A percentile compares a stretch with the other conserved stretches of the same genome.
These are phyloP conservation scores for Epizoanthus stellaris DNA, from an alignment of 92 coral and sea anemone genomes.

Conservation along the genomic window DNA sequence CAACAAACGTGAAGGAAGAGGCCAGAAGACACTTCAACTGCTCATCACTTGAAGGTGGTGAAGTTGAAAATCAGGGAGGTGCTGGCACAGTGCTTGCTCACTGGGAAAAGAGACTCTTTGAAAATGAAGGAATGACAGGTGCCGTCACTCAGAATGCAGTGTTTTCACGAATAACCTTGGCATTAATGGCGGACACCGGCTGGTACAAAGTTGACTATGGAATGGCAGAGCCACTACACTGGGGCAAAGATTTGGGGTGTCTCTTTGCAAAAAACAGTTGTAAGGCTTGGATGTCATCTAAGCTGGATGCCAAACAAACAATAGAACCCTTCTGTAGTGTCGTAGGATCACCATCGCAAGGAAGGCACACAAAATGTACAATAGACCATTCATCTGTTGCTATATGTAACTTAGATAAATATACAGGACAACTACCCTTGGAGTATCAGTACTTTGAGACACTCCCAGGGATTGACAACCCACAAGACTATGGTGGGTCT, in stretches of 20 bases:
- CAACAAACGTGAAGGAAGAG: conserved; percentile 81
- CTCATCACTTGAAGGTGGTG: conserved; percentile 92
- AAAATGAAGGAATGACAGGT: conserved; percentile 99
- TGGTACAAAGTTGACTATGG: conserved; percentile 86
- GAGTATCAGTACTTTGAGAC: conserved; percentile 89
- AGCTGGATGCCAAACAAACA: conserved; percentile 45
- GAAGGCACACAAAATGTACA: conserved; percentile 74
- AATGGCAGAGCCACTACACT: conserved; percentile 88
- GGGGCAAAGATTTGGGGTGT: conserved; percentile 95
- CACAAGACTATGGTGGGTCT: conserved; percentile 83
- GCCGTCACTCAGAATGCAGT: conserved; percentile 90
- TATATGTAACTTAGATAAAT: conserved; percentile 78
- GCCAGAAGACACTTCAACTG: conserved; percentile 91
- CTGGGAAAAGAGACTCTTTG: conserved; percentile 97
- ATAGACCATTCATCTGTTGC: conserved; percentile 79
- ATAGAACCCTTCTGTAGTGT: conserved; percentile 79
- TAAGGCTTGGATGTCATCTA: conserved; percentile 90
- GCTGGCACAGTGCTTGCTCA: conserved; percentile 84
- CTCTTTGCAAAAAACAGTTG: conserved; percentile 92
- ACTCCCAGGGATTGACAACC: conserved; percentile 58
- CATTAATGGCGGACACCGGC: conserved; percentile 98
- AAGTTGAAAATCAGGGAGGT: conserved; percentile 95
- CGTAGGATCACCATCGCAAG: conserved; percentile 31
- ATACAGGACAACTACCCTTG: conserved; percentile 56
- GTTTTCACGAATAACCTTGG: conserved; percentile 87